A percentile compares a stretch with the other conserved stretches of the same genome.
phyloP scores from a whole-genome alignment of 2,888 invertebrate species.

The Invenusta paracnida region DNA sequence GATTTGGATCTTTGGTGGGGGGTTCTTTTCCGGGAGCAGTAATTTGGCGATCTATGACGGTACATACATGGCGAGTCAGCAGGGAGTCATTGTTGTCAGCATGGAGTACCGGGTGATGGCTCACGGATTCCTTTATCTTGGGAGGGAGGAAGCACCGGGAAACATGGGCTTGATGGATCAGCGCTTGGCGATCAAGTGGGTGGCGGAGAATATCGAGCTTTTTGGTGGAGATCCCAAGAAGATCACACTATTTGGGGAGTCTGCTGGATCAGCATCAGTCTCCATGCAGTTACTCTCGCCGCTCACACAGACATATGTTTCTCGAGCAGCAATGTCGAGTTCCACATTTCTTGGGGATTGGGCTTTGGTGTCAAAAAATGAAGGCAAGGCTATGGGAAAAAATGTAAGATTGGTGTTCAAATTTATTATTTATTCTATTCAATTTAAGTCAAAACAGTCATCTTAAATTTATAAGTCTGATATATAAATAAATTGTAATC shows the following conservation, averaged over 20 bases:
- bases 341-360: slow-evolving; percentile 48
- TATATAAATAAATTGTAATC: too few relatives aligned
- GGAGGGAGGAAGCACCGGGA: slow-evolving; percentile 67
- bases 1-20: slow-evolving; percentile 89
- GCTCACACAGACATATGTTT: slow-evolving; percentile 49
- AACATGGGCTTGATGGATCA: slow-evolving; percentile 91
- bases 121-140: slow-evolving; percentile 47
- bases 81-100: slow-evolving; percentile 43
- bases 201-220: slow-evolving; percentile 75
- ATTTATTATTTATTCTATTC: too few relatives aligned
- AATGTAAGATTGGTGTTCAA: too few relatives aligned
- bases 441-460: too few relatives aligned
- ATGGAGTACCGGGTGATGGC: slow-evolving; percentile 46
- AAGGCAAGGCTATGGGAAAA: too few relatives aligned
- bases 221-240: slow-evolving; percentile 52
- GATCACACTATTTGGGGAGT: slow-evolving; percentile 55
- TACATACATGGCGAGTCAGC: slow-evolving; percentile 10
- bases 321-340: slow-evolving; percentile 51
- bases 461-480: too few relatives aligned
- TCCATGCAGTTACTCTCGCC: slow-evolving; percentile 51
- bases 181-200: slow-evolving; percentile 84
- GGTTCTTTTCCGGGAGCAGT: slow-evolving; percentile 70
- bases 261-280: slow-evolving; percentile 51
- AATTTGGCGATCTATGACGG: slow-evolving; percentile 43
- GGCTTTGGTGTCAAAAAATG: too few relatives aligned